phyloP scores from a whole-genome alignment of 2,888 invertebrate species.

The Stegophylla sp. region DNA sequence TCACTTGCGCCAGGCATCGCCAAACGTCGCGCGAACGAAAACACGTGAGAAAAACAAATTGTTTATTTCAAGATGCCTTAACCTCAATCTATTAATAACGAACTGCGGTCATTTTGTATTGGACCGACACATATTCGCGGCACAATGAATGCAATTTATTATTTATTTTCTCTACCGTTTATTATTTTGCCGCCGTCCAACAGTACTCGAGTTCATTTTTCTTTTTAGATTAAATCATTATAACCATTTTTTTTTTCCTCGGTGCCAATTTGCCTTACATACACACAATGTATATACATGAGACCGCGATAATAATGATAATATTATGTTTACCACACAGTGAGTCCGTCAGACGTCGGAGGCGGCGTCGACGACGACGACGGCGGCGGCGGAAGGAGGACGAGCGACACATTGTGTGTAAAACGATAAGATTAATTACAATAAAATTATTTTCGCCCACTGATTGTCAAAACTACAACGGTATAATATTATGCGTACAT shows the following conservation, averaged over 20 bases:
- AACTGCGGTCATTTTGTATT: slow-evolving; percentile 5
- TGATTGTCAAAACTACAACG: slow-evolving; percentile 26
- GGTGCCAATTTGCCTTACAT: slow-evolving; percentile 23
- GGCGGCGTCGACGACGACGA: not conserved
- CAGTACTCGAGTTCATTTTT: slow-evolving; percentile 16
- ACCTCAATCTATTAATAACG: slow-evolving; percentile 28
- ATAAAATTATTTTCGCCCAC: slow-evolving; percentile 34
- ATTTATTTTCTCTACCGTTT: slow-evolving; percentile 51
- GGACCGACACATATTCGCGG: not conserved
- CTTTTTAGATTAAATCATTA: slow-evolving; percentile 42
- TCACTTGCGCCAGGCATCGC: not conserved
- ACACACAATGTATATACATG: slow-evolving; percentile 9
- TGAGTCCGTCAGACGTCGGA: not conserved
- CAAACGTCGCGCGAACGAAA: not conserved
- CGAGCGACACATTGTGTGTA: slow-evolving; percentile 33
- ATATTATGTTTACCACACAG: slow-evolving; percentile 1
- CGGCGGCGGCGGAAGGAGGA: slow-evolving; percentile 13
- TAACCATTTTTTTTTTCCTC: not conserved
- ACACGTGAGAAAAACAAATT: not conserved
- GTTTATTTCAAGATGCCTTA: slow-evolving; percentile 12
- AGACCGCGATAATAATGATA: slow-evolving; percentile 22
- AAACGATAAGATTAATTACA: slow-evolving; percentile 39
- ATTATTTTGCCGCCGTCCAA: slow-evolving; percentile 19
- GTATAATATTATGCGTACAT: not conserved
- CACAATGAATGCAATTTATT: slow-evolving; percentile 52